Percentiles rank a stretch among this genome's conserved stretches.
Conservation (phyloP, 2,888 invertebrate genomes). For the Gibbula magus region DNA sequence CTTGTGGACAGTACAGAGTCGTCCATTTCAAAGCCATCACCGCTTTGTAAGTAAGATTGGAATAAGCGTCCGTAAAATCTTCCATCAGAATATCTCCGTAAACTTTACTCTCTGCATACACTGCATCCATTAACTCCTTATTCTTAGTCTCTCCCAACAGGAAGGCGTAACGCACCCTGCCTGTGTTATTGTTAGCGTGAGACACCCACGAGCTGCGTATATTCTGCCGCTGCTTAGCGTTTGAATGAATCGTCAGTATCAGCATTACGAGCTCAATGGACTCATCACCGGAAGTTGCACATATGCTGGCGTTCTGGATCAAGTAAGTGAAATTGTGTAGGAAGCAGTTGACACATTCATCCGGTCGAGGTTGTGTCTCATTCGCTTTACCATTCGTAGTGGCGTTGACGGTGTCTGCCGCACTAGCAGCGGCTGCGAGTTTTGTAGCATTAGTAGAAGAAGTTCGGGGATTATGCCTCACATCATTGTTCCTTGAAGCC, state of each 20-base stretch:
- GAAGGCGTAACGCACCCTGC: constrained; percentile 23
- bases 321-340: constrained; percentile 36
- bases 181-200: constrained; percentile 10
- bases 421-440: too few species aligned
- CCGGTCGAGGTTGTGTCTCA: constrained; percentile 12
- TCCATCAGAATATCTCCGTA: constrained; percentile 23
- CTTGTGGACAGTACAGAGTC: background rate
- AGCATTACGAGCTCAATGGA: constrained; percentile 38
- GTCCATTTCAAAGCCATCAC: constrained; percentile 30
- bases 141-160: background rate
- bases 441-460: too few species aligned
- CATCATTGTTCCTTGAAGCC: too few species aligned
- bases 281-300: constrained; percentile 1
- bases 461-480: too few species aligned
- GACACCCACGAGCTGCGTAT: constrained; percentile 25
- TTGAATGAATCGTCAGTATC: constrained; percentile 34
- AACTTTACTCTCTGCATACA: background rate
- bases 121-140: background rate
- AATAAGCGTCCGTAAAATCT: constrained; percentile 26
- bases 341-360: constrained; percentile 39
- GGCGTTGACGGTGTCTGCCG: too few species aligned
- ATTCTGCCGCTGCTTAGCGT: constrained; percentile 19
- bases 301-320: constrained; percentile 38
- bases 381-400: too few species aligned
- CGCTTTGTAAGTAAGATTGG: constrained; percentile 29